phyloP scores from a whole-genome alignment of 2,797 vertebrate genomes.

The Geotrypetes seraphini region DNA sequence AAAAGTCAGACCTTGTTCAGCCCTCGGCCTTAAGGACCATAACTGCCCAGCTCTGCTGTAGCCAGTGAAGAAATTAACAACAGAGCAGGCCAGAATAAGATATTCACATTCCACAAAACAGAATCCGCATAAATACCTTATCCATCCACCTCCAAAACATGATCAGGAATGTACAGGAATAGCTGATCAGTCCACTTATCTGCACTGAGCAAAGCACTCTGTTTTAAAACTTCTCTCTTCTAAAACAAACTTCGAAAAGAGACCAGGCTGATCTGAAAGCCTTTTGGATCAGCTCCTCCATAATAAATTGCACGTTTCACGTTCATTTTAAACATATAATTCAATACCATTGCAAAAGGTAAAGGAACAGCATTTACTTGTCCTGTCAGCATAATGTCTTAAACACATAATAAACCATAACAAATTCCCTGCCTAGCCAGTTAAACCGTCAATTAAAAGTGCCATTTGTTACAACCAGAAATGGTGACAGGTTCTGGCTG shows the following conservation, averaged over 20 bases:
- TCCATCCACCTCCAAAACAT: slow-evolving; percentile 14
- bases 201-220: slow-evolving; percentile 7
- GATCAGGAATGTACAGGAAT: slow-evolving; percentile 11
- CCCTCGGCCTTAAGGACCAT: too few relatives aligned
- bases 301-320: slow-evolving; percentile 29
- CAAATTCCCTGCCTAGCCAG: too few relatives aligned
- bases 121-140: slow-evolving; percentile 14
- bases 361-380: too few relatives aligned
- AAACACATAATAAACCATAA: slow-evolving; percentile 38
- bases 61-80: too few relatives aligned
- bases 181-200: slow-evolving; percentile 16
- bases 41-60: too few relatives aligned
- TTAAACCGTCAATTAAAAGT: background rate
- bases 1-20: too few relatives aligned
- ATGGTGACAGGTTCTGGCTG: too few relatives aligned
- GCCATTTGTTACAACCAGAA: too few relatives aligned
- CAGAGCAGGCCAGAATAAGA: too few relatives aligned
- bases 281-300: slow-evolving; percentile 23
- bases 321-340: too few relatives aligned
- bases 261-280: slow-evolving; percentile 11
- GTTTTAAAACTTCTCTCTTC: slow-evolving; percentile 15
- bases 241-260: slow-evolving; percentile 20
- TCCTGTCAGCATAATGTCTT: slow-evolving; percentile 21
- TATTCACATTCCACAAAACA: slow-evolving; percentile 13
- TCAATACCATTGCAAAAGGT: too few relatives aligned